Base-by-base conservation (phyloP, 2,113 vertebrate species). In the Oreochromis tanganicae region DNA sequence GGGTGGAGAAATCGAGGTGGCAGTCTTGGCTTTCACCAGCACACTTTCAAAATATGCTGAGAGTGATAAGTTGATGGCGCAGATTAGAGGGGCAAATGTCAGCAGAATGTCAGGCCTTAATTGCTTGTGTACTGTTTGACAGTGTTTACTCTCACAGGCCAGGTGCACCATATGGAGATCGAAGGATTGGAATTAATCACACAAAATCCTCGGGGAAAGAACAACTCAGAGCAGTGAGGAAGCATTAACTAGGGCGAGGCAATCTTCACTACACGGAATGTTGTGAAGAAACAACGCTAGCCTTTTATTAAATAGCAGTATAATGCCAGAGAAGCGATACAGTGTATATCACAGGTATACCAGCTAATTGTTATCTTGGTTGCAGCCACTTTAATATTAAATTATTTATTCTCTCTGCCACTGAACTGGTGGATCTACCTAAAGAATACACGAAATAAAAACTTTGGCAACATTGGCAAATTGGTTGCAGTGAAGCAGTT, bases 161-260 rank as follows among this genome's bases (percentile, higher is more conserved):
- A 89, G 83, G 87, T 90, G 85, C 82, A 88, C 90, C 94, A 94
- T 94, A 93, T 94, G 94, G 93, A 90, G 91, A 90, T 91, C 78
- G 91, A 85, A 89, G 92, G 90, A 93, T 95, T 93, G 63, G 29
- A 55, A 93, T 90, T 90, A 95, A 94, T 93, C 85, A 94, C 90
- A 56, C 83, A 46, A 88, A 94, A 91, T 93, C 91, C 89, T 89
- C 75, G 4, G n/a, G 56, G 85, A 88, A 86, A 88, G 57, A 86
- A 71, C 82, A 48, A 85, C 59, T 93, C 79, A 61, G 71, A 29
- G 68, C 48, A 73, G 68, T 61, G n/a, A 59, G 29, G 43, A 81
- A 38, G 84, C 91, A 90, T 90, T 86, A 91, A 81, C 14, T 5
- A 3, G 17, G 54, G 27, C 21, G 29, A 81, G 19, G 32, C 32